Percentiles rank a stretch among this genome's conserved stretches.
Evolutionary conservation across 1,140 invertebrate genomes (phyloP).

Genomic region (Anoplolepis gracilipes): DNA sequence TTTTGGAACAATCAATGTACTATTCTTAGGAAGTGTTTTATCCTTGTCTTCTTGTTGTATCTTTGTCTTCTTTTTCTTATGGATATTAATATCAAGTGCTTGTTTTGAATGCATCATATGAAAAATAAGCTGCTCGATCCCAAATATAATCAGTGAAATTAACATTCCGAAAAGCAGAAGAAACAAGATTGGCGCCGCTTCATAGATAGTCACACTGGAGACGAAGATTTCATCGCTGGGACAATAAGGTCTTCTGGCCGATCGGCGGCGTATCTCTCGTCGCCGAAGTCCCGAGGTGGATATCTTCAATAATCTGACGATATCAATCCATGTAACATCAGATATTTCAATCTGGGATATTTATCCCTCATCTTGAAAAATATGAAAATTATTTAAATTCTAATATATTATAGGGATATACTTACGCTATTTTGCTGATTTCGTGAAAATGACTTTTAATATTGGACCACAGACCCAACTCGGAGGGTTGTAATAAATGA

Average conservation of each 20-base stretch:
- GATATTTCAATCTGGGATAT: background rate
- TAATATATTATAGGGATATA: background rate
- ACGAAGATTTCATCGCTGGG: slow-evolving; percentile 28
- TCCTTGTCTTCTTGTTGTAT: background rate
- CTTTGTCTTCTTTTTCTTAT: slow-evolving; percentile 21
- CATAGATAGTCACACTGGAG: slow-evolving; percentile 65
- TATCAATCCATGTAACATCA: background rate
- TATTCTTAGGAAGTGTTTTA: background rate
- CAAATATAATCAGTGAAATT: slow-evolving; percentile 62
- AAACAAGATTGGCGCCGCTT: slow-evolving; percentile 64
- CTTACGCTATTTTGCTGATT: slow-evolving; percentile 67
- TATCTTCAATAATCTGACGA: slow-evolving; percentile 56
- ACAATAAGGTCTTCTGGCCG: slow-evolving; percentile 61
- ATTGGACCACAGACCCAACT: slow-evolving; percentile 38
- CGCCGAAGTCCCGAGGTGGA: slow-evolving; percentile 55
- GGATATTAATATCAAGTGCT: background rate
- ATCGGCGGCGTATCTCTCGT: slow-evolving; percentile 53
- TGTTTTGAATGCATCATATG: background rate
- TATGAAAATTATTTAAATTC: background rate
- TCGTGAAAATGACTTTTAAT: slow-evolving; percentile 58
- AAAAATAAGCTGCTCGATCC: slow-evolving; percentile 60
- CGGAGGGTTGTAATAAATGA: slow-evolving; percentile 62
- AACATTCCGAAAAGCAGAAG: slow-evolving; percentile 57
- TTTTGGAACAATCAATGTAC: background rate
- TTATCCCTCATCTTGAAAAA: background rate